Base-by-base conservation (phyloP, 2,797 vertebrate genomes). In the Tokudaia tokunoshimensis region DNA sequence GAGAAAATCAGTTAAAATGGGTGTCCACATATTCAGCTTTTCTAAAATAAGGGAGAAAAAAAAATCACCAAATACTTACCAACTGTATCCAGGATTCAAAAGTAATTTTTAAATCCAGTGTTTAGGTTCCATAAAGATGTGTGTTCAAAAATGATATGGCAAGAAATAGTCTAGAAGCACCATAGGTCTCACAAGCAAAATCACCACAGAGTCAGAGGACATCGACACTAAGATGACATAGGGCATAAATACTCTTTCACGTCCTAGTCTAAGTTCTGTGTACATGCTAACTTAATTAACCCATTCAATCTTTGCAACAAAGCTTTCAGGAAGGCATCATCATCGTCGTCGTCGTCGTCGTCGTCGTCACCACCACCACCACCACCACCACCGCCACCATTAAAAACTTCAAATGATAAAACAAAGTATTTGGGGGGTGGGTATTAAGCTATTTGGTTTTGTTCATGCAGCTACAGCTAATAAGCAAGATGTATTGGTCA, bases 41-140 rank as follows among this genome's bases (percentile, higher is more conserved):
- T 44, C 15, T 78, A 90, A 34, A 72, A 86, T 50, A 70, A 44
- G 52, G 52, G 12, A 41, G 24, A 82, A 86, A 59, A 52, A 13
- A 55, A 12, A n/a, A 8, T 6, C 31, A 29, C n/a, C 20, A 90
- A 79, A 55, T 57, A 82, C 61, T 26, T 59, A 92, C 59, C 5
- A 13, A 37, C 37, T 37, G 26, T 92, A 74, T 59, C 70, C 26
- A 92, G 17, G 37, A 83, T 90, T 74, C 34, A 87, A 82, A 67
- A 50, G 44, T 94, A 50, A 83, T 37, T 92, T 85, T 91, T 34
- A 84, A 84, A 76, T 88, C 52, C 63, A 81, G 59, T 50, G 82
- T 19, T 70, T 80, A 80, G 17, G 26, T 92, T 95, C 95, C 44
- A 90, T 50, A 61, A 94, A 84, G 63, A 41, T 70, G 3, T 52